phyloP scores from a whole-genome alignment of 2,113 vertebrate genomes.

The Danionella cerebrum region DNA sequence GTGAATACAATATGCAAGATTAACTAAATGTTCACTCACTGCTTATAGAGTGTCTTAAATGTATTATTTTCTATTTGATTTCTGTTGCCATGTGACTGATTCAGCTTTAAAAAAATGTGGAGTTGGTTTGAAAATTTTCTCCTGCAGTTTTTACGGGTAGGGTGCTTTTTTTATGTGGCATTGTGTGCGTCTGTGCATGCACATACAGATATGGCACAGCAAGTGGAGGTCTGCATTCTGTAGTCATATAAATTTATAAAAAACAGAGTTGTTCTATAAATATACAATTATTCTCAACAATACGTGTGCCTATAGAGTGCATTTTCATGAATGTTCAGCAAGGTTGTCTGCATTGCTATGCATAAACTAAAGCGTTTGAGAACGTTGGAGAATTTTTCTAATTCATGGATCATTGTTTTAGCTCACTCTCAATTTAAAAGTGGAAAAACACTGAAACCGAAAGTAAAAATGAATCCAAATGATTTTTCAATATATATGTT shows the following conservation, averaged over 20 bases:
- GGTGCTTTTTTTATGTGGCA: constrained; percentile 50
- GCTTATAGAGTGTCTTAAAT: constrained; percentile 49
- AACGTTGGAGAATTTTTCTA: too few relatives aligned
- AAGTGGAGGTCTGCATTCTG: constrained; percentile 41
- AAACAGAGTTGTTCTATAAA: constrained; percentile 43
- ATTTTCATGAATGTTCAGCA: constrained; percentile 45
- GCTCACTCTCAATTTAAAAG: too few relatives aligned
- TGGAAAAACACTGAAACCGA: too few relatives aligned
- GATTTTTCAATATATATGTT: too few relatives aligned
- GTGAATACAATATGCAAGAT: constrained; percentile 70
- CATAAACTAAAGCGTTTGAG: too few relatives aligned
- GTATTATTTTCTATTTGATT: constrained; percentile 44
- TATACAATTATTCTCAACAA: constrained; percentile 45
- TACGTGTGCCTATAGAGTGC: constrained; percentile 44
- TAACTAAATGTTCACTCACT: constrained; percentile 61
- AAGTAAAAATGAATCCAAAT: too few relatives aligned
- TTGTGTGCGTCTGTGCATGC: constrained; percentile 30
- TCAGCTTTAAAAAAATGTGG: constrained; percentile 68
- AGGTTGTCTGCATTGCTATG: constrained; percentile 36
- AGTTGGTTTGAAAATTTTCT: constrained; percentile 61
- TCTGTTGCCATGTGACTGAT: constrained; percentile 18
- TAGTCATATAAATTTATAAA: constrained; percentile 47
- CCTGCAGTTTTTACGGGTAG: constrained; percentile 62
- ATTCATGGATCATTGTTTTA: too few relatives aligned
- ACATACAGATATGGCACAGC: constrained; percentile 26